Percentiles rank a stretch among this genome's conserved stretches.
Evolutionary conservation across 2,888 invertebrate genomes (phyloP).

Genomic region (Octonoba sinensis): DNA sequence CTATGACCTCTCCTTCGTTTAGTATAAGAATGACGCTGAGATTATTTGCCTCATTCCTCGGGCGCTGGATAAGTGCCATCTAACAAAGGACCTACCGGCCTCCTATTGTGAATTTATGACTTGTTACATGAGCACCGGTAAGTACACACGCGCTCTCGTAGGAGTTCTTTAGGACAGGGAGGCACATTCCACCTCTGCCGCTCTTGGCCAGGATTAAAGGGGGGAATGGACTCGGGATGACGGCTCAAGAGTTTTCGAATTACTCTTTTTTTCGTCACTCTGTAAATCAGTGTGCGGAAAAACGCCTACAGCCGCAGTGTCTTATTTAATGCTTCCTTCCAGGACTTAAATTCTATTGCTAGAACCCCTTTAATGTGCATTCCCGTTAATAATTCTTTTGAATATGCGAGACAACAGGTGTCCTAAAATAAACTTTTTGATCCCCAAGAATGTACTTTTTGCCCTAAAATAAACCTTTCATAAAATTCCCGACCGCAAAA

Average conservation of each 20-base stretch:
- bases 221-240: constrained; percentile 4
- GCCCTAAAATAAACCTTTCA: too few species aligned
- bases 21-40: constrained; percentile 25
- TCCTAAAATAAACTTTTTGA: too few species aligned
- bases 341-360: too few species aligned
- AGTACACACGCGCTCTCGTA: constrained; percentile 16
- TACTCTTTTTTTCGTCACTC: too few species aligned
- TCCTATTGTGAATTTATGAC: constrained; percentile 43
- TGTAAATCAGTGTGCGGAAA: too few species aligned
- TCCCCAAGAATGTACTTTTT: too few species aligned
- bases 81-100: constrained; percentile 35
- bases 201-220: constrained; percentile 6
- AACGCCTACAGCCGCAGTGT: too few species aligned
- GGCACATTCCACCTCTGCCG: neutral
- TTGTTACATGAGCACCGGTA: constrained; percentile 38
- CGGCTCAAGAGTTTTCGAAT: neutral
- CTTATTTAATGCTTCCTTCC: too few species aligned
- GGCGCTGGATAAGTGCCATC: constrained; percentile 35
- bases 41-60: constrained; percentile 34
- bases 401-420: too few species aligned
- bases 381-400: too few species aligned
- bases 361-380: too few species aligned
- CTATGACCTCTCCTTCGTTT: constrained; percentile 28
- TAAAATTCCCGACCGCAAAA: too few species aligned
- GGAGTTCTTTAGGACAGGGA: constrained; percentile 32